Evolutionary conservation across 2,113 vertebrate genomes (phyloP), one percentile per base, ranked within the genome.

Genomic region (Chloropsis cyanopogon): DNA sequence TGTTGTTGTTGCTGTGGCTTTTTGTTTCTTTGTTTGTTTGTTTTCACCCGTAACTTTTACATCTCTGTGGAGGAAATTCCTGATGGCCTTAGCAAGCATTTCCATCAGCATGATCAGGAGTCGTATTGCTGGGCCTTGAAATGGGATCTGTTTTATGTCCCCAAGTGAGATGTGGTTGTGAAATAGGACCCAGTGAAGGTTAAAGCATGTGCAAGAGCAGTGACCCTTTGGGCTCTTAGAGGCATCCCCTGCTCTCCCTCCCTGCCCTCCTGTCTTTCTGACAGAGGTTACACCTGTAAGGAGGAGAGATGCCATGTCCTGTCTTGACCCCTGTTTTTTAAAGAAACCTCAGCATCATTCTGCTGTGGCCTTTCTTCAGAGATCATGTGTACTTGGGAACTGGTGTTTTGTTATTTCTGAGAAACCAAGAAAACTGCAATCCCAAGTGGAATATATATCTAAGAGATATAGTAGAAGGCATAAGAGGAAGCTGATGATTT

Each of bases 151-250:
- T 31, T 81, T 28, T 18, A 4, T n/a, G 53, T 35, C 35, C 12
- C 60, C 7, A 39, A 20, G 53, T 42, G 44, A 46, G 42, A 14
- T 44, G 26, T 7, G 21, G 18, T 49, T 68, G 49, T 86, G 71
- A 59, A 52, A n/a, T 12, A 50, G 11, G 44, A 59, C 28, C 25
- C 37, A 14, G 46, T 44, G 73, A 56, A 76, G 60, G 22, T 10
- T 47, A 28, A 46, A 66, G 21, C 0, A 0, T 15, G 19, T 49
- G 11, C 39, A 37, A 61, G 47, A 54, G 37, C 4, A 1, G 1
- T 35, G 53, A 75, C 29, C 39, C 33, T 64, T 50, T 26, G 57
- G 42, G 53, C 21, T 68, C 53, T 39, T 19, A 10, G 6, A 60
- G 19, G 13, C 10, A 19, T 65, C 41, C 19, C n/a, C n/a, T 84